A percentile compares a stretch with the other conserved stretches of the same genome.
phyloP scores from a whole-genome alignment of 2,888 invertebrate species.

The Eristalis arbustorum region DNA sequence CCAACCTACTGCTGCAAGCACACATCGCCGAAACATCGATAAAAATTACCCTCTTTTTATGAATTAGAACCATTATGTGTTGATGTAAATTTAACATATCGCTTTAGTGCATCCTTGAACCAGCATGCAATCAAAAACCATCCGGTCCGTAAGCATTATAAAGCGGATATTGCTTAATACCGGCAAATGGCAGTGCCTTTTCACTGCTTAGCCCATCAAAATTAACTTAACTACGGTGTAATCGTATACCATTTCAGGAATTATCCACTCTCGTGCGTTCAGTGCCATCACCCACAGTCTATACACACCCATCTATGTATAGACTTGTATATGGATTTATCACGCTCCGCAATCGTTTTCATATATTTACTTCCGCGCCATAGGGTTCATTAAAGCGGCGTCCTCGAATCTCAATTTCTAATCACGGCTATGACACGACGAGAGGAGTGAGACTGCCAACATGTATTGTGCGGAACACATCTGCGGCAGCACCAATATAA shows the following conservation, averaged over 20 bases:
- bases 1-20: too few species aligned
- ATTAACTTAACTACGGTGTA: not conserved
- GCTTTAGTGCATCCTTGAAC: not conserved
- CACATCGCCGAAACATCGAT: too few species aligned
- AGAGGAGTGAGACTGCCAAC: not conserved
- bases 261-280: not conserved
- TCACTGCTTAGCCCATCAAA: not conserved
- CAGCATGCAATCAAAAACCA: not conserved
- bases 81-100: not conserved
- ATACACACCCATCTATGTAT: too few species aligned
- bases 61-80: not conserved
- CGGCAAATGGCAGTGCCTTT: not conserved
- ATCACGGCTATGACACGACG: slow-evolving; percentile 16
- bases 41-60: not conserved
- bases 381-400: slow-evolving; percentile 11
- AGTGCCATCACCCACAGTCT: not conserved
- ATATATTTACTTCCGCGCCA: not conserved
- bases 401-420: slow-evolving; percentile 23
- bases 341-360: slow-evolving; percentile 1
- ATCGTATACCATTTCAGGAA: not conserved
- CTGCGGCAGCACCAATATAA: not conserved
- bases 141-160: not conserved
- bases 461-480: not conserved
- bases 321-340: not conserved
- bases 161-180: not conserved